Percentiles rank a stretch among this genome's conserved stretches.
Conservation (phyloP, 2,797 vertebrate species). For the Neosilurus hyrtlii region DNA sequence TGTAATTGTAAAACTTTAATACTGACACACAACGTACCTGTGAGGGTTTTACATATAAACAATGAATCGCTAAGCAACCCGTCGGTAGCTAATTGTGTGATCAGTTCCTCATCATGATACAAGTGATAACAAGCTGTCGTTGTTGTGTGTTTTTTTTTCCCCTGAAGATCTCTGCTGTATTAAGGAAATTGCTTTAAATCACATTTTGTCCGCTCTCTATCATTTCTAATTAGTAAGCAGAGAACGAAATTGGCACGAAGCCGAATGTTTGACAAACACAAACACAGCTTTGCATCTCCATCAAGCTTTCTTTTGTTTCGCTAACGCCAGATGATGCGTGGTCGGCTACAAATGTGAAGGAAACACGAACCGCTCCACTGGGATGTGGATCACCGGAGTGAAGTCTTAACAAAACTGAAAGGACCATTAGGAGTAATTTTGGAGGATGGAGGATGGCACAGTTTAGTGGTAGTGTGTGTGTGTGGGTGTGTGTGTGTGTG, state of each 20-base stretch:
- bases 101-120: conserved; percentile 8
- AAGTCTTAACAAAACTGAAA: background rate
- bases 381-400: conserved; percentile 3
- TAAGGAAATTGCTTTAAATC: conserved; percentile 14
- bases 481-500: background rate
- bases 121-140: background rate
- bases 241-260: conserved; percentile 1
- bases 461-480: background rate
- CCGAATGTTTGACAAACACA: conserved; percentile 27
- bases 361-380: background rate
- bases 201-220: background rate
- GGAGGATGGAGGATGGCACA: background rate
- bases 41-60: background rate
- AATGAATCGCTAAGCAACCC: background rate
- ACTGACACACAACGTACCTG: background rate
- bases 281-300: conserved; percentile 7
- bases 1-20: background rate
- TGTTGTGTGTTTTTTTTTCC: background rate
- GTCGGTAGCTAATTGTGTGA: background rate
- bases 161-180: background rate
- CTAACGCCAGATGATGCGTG: conserved; percentile 9
- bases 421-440: background rate
- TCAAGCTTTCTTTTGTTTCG: conserved; percentile 32
- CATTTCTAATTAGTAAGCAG: conserved; percentile 11
- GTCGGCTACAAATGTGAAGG: conserved; percentile 15